Evolutionary conservation across 2,113 vertebrate species (phyloP).

Genomic region (Lophius piscatorius): DNA sequence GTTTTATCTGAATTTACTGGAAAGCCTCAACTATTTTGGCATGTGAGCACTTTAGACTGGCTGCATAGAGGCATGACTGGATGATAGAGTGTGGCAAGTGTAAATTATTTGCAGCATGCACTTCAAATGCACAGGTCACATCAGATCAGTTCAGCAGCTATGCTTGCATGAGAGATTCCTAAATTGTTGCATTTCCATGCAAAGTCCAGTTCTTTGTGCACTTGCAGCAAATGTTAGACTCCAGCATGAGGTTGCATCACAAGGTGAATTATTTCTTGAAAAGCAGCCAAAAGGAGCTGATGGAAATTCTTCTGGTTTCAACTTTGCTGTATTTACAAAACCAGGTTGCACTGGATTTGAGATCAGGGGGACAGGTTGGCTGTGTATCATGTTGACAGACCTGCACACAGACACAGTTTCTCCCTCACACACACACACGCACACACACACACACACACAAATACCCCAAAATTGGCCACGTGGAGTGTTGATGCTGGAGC

Average conservation of each 20-base stretch:
- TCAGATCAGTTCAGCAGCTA: neutral
- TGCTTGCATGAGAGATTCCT: neutral
- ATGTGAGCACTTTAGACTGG: constrained; percentile 37
- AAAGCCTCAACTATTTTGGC: constrained; percentile 74
- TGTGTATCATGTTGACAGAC: constrained; percentile 47
- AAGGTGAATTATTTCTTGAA: constrained; percentile 15
- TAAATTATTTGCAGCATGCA: constrained; percentile 49
- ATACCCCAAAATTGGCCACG: constrained; percentile 54
- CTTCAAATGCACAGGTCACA: neutral
- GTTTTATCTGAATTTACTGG: constrained; percentile 79
- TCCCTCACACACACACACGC: constrained; percentile 16
- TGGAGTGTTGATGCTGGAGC: constrained; percentile 75
- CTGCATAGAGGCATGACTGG: constrained; percentile 34
- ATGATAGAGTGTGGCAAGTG: constrained; percentile 58
- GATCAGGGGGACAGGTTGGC: constrained; percentile 43
- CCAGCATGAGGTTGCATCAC: constrained; percentile 54
- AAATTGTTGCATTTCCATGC: neutral
- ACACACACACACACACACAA: constrained; percentile 16
- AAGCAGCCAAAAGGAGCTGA: constrained; percentile 55
- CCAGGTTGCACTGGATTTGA: constrained; percentile 53
- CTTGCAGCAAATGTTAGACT: constrained; percentile 34
- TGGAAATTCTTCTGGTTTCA: constrained; percentile 65
- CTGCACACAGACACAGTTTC: constrained; percentile 14
- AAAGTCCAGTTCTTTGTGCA: constrained; percentile 16
- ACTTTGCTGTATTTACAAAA: constrained; percentile 54